Conservation (phyloP, 2,797 vertebrate genomes). For the Cetoscarus ocellatus region DNA sequence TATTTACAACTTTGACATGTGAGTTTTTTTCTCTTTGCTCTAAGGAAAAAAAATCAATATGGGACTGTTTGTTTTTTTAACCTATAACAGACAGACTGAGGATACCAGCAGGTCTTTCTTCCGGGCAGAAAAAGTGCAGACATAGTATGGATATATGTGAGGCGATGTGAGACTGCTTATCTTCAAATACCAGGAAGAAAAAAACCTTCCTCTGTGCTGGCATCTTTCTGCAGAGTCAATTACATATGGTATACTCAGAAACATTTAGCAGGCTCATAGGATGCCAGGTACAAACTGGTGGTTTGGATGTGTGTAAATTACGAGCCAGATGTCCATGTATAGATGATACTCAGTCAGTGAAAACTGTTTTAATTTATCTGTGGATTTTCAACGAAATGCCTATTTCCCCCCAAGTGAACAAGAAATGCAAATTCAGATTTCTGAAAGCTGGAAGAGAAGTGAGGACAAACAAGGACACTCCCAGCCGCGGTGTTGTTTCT, state of each 20-base stretch:
- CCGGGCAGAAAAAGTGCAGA: conserved; percentile 7
- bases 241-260: conserved; percentile 19
- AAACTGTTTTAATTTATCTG: conserved; percentile 18
- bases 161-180: conserved; percentile 12
- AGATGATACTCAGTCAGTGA: conserved; percentile 17
- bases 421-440: conserved; percentile 36
- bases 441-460: conserved; percentile 12
- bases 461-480: conserved; percentile 8
- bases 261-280: conserved; percentile 11
- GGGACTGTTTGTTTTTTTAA: conserved; percentile 10
- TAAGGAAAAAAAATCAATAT: conserved; percentile 11
- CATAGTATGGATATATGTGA: conserved; percentile 8
- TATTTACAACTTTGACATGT: neutral
- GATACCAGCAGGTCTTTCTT: conserved; percentile 9
- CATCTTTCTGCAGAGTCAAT: conserved; percentile 24
- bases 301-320: conserved; percentile 11
- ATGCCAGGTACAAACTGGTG: conserved; percentile 14
- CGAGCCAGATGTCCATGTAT: conserved; percentile 27
- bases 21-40: neutral
- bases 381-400: conserved; percentile 11
- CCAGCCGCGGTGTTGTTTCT: conserved; percentile 49
- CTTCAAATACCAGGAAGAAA: conserved; percentile 3
- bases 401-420: conserved; percentile 10
- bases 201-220: neutral
- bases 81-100: neutral